Percentiles rank a stretch among this genome's conserved stretches.
Evolutionary conservation across 2,888 invertebrate species (phyloP).

Genomic region (Ptilodon capucinus): DNA sequence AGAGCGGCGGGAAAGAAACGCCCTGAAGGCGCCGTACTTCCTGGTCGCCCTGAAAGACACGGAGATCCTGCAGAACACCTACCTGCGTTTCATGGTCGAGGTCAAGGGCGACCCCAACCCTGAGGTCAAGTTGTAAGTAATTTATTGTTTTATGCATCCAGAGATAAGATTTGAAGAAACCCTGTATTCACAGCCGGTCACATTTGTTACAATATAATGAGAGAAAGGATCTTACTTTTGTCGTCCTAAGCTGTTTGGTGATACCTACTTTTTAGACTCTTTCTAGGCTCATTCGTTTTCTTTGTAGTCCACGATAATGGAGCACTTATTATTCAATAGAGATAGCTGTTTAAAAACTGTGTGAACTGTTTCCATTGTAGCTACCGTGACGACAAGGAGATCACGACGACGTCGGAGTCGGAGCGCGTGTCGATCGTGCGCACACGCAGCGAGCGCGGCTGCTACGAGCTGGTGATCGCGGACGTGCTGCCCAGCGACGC

Average conservation of each 20-base stretch:
- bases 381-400: constrained; percentile 90
- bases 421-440: constrained; percentile 87
- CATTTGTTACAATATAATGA: too few species aligned
- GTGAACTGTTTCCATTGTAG: constrained; percentile 78
- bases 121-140: constrained; percentile 93
- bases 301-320: too few species aligned
- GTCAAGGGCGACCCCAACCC: constrained; percentile 95
- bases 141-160: too few species aligned
- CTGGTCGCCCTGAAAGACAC: constrained; percentile 93
- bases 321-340: too few species aligned
- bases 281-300: too few species aligned
- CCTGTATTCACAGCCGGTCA: too few species aligned
- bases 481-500: constrained; percentile 91
- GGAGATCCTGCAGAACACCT: constrained; percentile 93
- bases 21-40: constrained; percentile 91
- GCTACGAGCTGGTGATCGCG: constrained; percentile 93
- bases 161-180: too few species aligned
- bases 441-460: constrained; percentile 90
- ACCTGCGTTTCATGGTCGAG: constrained; percentile 93
- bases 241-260: too few species aligned
- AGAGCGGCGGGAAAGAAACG: constrained; percentile 86
- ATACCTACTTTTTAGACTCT: too few species aligned
- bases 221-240: too few species aligned
- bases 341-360: too few species aligned
- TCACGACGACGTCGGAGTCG: constrained; percentile 85